Percentiles rank a stretch among this genome's conserved stretches.
These are phyloP conservation scores for Parochlus steinenii DNA, from an alignment of 2,888 invertebrate species.

Conservation along the genomic window DNA sequence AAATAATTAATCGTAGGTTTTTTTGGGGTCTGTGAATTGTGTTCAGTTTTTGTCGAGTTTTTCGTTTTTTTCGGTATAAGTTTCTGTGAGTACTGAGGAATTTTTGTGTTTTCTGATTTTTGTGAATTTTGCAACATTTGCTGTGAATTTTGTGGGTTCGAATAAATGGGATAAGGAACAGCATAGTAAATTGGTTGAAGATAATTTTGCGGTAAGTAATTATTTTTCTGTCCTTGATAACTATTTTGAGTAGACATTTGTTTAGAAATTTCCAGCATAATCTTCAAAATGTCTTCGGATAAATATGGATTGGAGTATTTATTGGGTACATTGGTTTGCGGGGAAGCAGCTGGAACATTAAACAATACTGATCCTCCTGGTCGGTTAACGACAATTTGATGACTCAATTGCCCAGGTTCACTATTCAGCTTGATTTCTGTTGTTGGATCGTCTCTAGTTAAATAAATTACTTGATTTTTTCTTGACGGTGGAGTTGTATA, in stretches of 20 bases:
- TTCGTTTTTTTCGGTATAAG: no score
- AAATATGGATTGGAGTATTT: constrained; percentile 23
- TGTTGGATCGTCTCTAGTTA: constrained; percentile 19
- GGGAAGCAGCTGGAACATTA: constrained; percentile 18
- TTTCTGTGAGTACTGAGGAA: no score
- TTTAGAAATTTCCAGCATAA: constrained; percentile 28
- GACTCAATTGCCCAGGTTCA: constrained; percentile 20
- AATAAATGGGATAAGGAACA: constrained; percentile 13
- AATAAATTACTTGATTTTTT: constrained; percentile 19
- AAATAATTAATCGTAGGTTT: no score
- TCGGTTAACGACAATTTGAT: constrained; percentile 29
- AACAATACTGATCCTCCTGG: constrained; percentile 29
- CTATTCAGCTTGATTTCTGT: constrained; percentile 12
- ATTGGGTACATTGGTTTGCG: constrained; percentile 13
- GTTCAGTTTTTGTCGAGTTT: no score
- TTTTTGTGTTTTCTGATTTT: no score
- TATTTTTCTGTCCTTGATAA: constrained; percentile 22
- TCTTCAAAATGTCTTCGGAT: constrained; percentile 28
- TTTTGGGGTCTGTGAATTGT: no score
- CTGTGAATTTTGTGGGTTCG: no score
- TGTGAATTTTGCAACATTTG: no score
- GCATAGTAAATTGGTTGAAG: constrained; percentile 24
- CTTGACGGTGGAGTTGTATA: constrained; percentile 7
- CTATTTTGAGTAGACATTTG: constrained; percentile 29
- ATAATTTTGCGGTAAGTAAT: constrained; percentile 17